A percentile compares a stretch with the other conserved stretches of the same genome.
phyloP scores from a whole-genome alignment of 2,113 vertebrate species.

The Corydoras maculifer region DNA sequence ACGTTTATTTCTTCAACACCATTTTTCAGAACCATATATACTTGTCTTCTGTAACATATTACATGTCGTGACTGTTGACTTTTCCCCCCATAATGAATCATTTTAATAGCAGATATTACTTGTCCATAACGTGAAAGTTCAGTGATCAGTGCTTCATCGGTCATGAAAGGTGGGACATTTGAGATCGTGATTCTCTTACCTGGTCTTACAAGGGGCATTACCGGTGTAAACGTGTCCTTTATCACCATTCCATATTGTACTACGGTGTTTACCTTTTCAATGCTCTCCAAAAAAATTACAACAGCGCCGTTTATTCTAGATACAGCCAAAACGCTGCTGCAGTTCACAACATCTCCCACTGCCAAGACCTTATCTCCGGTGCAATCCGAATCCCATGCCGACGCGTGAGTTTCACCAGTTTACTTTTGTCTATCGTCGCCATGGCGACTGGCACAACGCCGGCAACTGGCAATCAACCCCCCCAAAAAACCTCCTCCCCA shows the following conservation, averaged over 20 bases:
- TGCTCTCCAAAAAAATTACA: too few relatives aligned
- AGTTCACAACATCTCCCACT: too few relatives aligned
- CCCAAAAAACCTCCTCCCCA: too few relatives aligned
- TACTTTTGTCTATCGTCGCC: background rate
- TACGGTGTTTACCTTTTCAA: background rate
- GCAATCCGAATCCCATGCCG: background rate
- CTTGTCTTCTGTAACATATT: background rate
- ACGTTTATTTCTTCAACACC: background rate
- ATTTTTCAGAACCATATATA: slow-evolving; percentile 1
- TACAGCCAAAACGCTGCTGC: too few relatives aligned
- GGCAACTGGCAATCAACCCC: too few relatives aligned
- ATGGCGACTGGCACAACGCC: background rate
- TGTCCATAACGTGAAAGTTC: background rate
- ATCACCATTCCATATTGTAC: background rate
- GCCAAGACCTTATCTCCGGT: background rate
- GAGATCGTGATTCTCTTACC: background rate
- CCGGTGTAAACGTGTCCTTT: background rate
- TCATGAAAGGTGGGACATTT: slow-evolving; percentile 5
- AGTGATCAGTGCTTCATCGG: background rate
- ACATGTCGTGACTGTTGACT: background rate
- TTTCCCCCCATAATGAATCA: background rate
- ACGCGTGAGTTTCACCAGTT: too few relatives aligned
- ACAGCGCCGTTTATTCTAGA: too few relatives aligned
- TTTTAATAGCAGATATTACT: background rate
- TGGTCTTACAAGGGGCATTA: background rate